These are phyloP conservation scores for Oryzias javanicus DNA, from an alignment of 2,113 vertebrate genomes.

Conservation along the genomic window DNA sequence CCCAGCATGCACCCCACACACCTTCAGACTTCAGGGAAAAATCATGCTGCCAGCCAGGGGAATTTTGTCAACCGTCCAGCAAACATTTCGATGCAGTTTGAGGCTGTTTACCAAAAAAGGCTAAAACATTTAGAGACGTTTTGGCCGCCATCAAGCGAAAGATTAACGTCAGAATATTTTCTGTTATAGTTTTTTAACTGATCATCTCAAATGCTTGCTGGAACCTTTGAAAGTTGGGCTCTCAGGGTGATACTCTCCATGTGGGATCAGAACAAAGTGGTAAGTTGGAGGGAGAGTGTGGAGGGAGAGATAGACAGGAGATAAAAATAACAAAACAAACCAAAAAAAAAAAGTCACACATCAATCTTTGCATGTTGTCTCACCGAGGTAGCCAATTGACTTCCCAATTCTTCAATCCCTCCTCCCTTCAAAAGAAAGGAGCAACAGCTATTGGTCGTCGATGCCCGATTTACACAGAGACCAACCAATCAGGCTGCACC, in stretches of 20 bases:
- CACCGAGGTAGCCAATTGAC: conserved; percentile 76
- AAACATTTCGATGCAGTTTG: conserved; percentile 24
- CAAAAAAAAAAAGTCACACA: conserved; percentile 30
- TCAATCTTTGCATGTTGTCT: conserved; percentile 63
- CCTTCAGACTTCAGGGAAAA: conserved; percentile 14
- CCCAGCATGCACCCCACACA: conserved; percentile 38
- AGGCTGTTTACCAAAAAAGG: background rate
- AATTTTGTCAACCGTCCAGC: conserved; percentile 16
- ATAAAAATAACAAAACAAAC: no score
- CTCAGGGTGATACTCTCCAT: conserved; percentile 1
- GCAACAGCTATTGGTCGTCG: conserved; percentile 59
- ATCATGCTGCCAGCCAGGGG: conserved; percentile 31
- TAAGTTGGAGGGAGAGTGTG: background rate
- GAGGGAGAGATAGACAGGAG: conserved; percentile 4
- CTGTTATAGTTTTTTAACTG: background rate
- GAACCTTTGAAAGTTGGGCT: conserved; percentile 13
- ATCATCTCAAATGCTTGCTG: conserved; percentile 43
- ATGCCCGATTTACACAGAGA: conserved; percentile 38
- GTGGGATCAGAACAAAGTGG: conserved; percentile 2
- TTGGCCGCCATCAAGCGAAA: background rate
- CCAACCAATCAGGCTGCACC: conserved; percentile 45
- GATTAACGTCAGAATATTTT: background rate
- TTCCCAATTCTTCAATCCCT: conserved; percentile 77
- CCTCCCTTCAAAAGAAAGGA: conserved; percentile 77
- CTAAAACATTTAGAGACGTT: background rate